These are phyloP conservation scores for Leucoptera coffeella DNA, from an alignment of 2,888 invertebrate species.

Conservation along the genomic window DNA sequence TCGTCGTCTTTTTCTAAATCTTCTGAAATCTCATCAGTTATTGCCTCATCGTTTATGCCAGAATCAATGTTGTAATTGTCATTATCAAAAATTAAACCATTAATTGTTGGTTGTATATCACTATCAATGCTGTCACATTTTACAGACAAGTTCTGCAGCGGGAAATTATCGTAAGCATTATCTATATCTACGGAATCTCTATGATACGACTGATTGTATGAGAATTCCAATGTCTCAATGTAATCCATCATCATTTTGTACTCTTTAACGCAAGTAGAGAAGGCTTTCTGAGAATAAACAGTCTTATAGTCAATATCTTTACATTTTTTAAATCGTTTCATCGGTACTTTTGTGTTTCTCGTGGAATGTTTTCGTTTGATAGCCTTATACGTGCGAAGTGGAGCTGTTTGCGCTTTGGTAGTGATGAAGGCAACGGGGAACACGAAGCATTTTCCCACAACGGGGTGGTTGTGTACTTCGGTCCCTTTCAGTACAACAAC, in stretches of 20 bases:
- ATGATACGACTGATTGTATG: constrained; percentile 27
- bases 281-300: constrained; percentile 10
- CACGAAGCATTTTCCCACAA: too few species aligned
- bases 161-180: constrained; percentile 21
- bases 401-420: too few species aligned
- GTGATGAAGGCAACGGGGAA: too few species aligned
- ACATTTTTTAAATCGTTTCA: constrained; percentile 26
- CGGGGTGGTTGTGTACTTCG: too few species aligned
- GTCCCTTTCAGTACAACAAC: too few species aligned
- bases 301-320: constrained; percentile 28
- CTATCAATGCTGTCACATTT: too few species aligned
- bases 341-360: constrained; percentile 7
- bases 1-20: constrained; percentile 14
- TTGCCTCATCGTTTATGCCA: constrained; percentile 12
- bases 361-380: constrained; percentile 9
- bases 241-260: constrained; percentile 24
- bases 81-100: constrained; percentile 7
- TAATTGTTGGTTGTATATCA: too few species aligned
- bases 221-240: constrained; percentile 29
- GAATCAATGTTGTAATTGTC: constrained; percentile 7
- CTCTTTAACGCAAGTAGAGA: constrained; percentile 21
- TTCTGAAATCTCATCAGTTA: constrained; percentile 22
- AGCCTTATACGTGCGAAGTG: too few species aligned
- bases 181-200: constrained; percentile 23
- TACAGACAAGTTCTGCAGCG: too few species aligned